Percentiles rank a stretch among this genome's conserved stretches.
These are phyloP conservation scores for Oplegnathus fasciatus DNA, from an alignment of 2,113 vertebrate genomes.

Conservation along the genomic window DNA sequence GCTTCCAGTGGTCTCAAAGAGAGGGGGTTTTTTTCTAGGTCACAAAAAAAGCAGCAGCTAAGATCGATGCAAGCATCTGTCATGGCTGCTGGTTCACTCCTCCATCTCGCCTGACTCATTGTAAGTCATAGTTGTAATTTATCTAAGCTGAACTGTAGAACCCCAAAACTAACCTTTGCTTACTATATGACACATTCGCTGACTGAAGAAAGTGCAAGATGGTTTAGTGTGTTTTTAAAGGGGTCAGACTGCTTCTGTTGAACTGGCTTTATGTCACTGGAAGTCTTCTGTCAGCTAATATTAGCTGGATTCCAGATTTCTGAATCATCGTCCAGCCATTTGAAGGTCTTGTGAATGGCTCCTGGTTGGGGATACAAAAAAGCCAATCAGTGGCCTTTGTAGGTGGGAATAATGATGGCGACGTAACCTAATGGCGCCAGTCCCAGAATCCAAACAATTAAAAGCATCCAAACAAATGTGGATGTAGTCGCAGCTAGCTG, in stretches of 20 bases:
- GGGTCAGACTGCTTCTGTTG: neutral
- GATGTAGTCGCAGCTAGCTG: neutral
- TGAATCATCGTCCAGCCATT: neutral
- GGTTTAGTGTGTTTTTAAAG: no score
- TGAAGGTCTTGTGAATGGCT: neutral
- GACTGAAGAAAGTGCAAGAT: neutral
- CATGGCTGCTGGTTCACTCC: constrained; percentile 7
- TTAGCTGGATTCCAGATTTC: neutral
- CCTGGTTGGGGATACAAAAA: neutral
- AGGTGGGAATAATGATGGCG: neutral
- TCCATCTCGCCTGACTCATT: neutral
- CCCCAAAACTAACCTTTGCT: neutral
- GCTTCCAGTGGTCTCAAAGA: neutral
- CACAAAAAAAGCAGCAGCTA: neutral
- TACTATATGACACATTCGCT: no score
- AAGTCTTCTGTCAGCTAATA: no score
- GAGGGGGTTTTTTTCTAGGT: neutral
- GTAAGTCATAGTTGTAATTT: neutral
- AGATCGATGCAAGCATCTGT: constrained; percentile 12
- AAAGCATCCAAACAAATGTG: neutral
- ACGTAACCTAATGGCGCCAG: neutral
- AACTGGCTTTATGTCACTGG: neutral
- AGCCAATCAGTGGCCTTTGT: neutral
- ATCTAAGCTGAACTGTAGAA: neutral
- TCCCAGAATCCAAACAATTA: neutral